Conservation (phyloP, 2,888 invertebrate species). For the Nemotelus nigrinus region DNA sequence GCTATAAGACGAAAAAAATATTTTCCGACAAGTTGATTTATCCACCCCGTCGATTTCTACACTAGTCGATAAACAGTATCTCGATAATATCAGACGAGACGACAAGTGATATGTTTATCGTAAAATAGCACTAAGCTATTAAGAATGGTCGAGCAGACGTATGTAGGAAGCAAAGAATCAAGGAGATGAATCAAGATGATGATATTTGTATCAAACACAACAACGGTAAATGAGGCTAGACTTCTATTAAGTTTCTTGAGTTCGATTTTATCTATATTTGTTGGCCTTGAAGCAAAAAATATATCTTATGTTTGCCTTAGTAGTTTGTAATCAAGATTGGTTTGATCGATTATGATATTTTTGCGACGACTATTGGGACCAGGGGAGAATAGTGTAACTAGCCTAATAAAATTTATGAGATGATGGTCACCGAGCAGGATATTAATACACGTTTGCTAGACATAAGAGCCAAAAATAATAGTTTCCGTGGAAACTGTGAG, state of each 20-base stretch:
- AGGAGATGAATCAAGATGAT: too few relatives aligned
- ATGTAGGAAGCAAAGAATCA: too few relatives aligned
- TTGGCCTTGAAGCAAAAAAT: background rate
- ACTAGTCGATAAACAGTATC: too few relatives aligned
- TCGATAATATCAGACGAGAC: too few relatives aligned
- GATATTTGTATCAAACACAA: too few relatives aligned
- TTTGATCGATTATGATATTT: slow-evolving; percentile 34
- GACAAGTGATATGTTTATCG: slow-evolving; percentile 1
- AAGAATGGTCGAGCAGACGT: background rate
- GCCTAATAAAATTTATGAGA: slow-evolving; percentile 2
- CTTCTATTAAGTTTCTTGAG: slow-evolving; percentile 1
- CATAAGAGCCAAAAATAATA: too few relatives aligned
- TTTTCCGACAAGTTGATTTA: too few relatives aligned
- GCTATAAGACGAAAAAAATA: too few relatives aligned
- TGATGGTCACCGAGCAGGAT: too few relatives aligned
- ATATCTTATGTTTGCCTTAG: background rate
- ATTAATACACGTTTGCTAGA: too few relatives aligned
- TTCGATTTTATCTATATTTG: background rate
- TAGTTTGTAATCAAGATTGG: slow-evolving; percentile 28
- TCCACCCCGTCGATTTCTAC: too few relatives aligned
- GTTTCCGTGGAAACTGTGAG: too few relatives aligned
- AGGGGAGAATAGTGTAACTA: slow-evolving; percentile 28
- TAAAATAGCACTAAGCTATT: slow-evolving; percentile 2
- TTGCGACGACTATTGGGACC: slow-evolving; percentile 20
- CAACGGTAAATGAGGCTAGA: background rate